These are phyloP conservation scores for Mus spretus DNA, from an alignment of 2,797 vertebrate genomes.

Conservation along the genomic window DNA sequence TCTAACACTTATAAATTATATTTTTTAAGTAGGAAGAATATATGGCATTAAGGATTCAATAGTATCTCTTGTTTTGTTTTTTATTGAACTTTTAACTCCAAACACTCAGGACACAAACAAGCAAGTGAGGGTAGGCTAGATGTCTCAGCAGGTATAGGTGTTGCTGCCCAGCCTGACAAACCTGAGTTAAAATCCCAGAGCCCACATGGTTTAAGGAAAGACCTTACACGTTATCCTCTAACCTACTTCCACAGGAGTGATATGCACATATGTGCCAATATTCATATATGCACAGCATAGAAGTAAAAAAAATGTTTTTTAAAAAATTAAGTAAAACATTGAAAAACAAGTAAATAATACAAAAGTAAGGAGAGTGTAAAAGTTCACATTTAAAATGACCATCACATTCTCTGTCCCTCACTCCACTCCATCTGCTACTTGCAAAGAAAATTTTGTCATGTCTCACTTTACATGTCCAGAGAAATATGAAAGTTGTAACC, in stretches of 20 bases:
- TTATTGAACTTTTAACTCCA: constrained; percentile 29
- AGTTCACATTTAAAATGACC: constrained; percentile 9
- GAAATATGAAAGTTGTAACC: constrained; percentile 36
- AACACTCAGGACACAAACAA: constrained; percentile 40
- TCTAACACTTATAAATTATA: constrained; percentile 7
- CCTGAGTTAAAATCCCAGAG: background rate
- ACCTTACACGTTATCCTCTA: background rate
- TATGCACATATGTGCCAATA: background rate
- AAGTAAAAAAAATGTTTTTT: background rate
- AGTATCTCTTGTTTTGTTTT: constrained; percentile 42
- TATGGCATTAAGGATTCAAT: constrained; percentile 13
- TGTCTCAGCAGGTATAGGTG: background rate
- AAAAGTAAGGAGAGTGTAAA: constrained; percentile 52
- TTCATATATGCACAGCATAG: background rate
- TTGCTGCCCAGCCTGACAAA: background rate
- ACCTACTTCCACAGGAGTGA: background rate
- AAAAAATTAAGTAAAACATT: background rate
- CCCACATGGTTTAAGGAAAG: background rate
- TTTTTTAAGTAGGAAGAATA: background rate
- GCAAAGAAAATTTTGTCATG: constrained; percentile 50
- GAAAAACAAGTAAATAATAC: constrained; percentile 13
- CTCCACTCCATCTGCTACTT: background rate
- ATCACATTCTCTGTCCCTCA: background rate
- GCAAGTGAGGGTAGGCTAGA: background rate
- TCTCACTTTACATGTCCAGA: background rate